A percentile compares a stretch with the other conserved stretches of the same genome.
These are phyloP conservation scores for Adelges cooleyi DNA, from an alignment of 1,140 invertebrate species.

Conservation along the genomic window DNA sequence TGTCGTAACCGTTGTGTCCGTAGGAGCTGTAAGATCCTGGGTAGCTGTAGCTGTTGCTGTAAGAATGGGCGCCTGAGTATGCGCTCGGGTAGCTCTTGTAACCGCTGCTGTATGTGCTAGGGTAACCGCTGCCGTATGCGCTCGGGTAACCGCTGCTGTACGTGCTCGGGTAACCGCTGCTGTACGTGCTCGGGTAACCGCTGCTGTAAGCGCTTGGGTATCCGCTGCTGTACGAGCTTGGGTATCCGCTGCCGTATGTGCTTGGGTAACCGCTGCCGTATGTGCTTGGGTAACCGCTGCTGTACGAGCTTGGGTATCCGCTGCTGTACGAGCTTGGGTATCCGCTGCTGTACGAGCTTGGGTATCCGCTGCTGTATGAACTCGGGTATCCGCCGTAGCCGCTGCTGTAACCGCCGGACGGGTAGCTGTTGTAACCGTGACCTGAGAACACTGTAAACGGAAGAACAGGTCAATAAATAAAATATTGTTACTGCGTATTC, in stretches of 20 bases:
- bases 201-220: neutral
- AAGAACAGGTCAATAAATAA: neutral
- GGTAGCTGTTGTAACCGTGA: constrained; percentile 2
- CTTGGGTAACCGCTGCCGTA: constrained; percentile 1
- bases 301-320: neutral
- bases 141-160: neutral
- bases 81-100: constrained; percentile 5
- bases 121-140: neutral
- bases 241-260: neutral
- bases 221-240: neutral
- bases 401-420: neutral
- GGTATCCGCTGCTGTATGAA: neutral
- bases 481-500: too few relatives aligned
- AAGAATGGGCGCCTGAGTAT: constrained; percentile 4
- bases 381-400: constrained; percentile 7
- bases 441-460: neutral
- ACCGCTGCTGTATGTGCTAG: neutral
- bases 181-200: neutral
- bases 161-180: neutral
- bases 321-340: too few relatives aligned
- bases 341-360: neutral
- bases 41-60: constrained; percentile 13
- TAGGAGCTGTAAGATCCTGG: constrained; percentile 22
- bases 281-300: neutral
- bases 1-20: constrained; percentile 6